Conservation (phyloP, 2,797 vertebrate genomes). For the Gymnodraco acuticeps region DNA sequence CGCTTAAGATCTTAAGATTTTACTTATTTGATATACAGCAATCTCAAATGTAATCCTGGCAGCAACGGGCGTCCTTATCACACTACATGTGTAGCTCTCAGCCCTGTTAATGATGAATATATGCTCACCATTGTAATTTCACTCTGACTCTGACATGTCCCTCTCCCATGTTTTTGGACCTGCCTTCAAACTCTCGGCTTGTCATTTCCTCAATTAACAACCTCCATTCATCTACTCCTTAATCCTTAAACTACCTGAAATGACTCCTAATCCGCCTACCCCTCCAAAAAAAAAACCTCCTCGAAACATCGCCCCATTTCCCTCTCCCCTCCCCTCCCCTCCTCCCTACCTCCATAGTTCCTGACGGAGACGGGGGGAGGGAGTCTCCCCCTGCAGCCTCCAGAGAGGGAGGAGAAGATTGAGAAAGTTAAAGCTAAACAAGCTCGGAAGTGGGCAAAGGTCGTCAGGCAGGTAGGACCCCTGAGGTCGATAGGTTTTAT, state of each 20-base stretch:
- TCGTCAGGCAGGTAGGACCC: constrained; percentile 96
- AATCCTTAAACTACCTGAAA: constrained; percentile 52
- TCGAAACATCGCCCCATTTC: constrained; percentile 62
- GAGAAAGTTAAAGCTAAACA: constrained; percentile 91
- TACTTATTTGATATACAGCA: too few relatives aligned
- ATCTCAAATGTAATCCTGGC: constrained; percentile 6
- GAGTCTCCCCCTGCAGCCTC: constrained; percentile 87
- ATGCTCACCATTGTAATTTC: constrained; percentile 33
- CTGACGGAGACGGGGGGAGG: constrained; percentile 90
- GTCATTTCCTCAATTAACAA: constrained; percentile 71
- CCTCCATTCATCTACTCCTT: constrained; percentile 61
- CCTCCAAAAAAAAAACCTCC: constrained; percentile 45
- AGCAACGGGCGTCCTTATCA: constrained; percentile 11
- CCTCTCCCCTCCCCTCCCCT: constrained; percentile 64
- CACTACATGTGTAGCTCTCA: constrained; percentile 33
- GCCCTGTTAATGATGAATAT: constrained; percentile 42
- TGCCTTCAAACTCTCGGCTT: constrained; percentile 67
- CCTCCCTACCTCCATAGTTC: constrained; percentile 87
- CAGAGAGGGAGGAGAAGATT: constrained; percentile 88
- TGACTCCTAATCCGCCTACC: constrained; percentile 52
- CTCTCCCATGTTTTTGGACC: constrained; percentile 66
- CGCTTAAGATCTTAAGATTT: too few relatives aligned
- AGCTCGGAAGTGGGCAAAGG: constrained; percentile 95
- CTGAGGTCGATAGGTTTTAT: constrained; percentile 55
- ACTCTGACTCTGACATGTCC: constrained; percentile 70